Conservation (phyloP, 2,888 invertebrate species). For the Rhimphoctona megacephalus region DNA sequence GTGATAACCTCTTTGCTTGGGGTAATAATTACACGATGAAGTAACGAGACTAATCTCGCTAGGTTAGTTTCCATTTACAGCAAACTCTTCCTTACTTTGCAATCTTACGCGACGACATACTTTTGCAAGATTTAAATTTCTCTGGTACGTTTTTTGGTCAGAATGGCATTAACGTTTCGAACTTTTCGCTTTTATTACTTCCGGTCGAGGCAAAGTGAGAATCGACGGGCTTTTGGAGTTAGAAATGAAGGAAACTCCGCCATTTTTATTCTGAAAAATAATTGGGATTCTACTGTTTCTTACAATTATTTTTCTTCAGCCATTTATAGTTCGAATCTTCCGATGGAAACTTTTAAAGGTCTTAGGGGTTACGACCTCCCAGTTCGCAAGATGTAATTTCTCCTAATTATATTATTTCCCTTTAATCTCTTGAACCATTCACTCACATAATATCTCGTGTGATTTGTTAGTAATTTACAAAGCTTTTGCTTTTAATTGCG, state of each 20-base stretch:
- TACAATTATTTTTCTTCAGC: constrained; percentile 16
- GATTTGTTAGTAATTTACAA: constrained; percentile 1
- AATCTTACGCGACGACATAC: background rate
- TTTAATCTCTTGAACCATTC: constrained; percentile 28
- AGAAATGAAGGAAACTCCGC: too few relatives aligned
- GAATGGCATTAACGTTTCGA: background rate
- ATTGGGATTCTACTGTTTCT: background rate
- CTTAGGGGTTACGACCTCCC: constrained; percentile 45
- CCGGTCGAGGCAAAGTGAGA: background rate
- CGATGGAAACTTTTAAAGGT: constrained; percentile 66
- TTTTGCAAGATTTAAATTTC: background rate
- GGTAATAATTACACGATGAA: constrained; percentile 60
- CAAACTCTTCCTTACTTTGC: constrained; percentile 1
- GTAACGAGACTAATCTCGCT: constrained; percentile 19
- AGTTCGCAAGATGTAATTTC: constrained; percentile 36
- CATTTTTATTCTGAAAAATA: background rate
- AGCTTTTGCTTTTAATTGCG: background rate
- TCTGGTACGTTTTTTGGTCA: background rate
- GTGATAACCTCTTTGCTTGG: constrained; percentile 72
- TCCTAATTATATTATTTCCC: constrained; percentile 52
- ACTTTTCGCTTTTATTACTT: background rate
- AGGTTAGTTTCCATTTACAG: constrained; percentile 26
- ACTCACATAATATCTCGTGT: constrained; percentile 26
- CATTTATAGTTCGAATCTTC: constrained; percentile 38
- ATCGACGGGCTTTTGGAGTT: too few relatives aligned